Evolutionary conservation across 2,797 vertebrate species (phyloP).

Genomic region (Amblyraja radiata): DNA sequence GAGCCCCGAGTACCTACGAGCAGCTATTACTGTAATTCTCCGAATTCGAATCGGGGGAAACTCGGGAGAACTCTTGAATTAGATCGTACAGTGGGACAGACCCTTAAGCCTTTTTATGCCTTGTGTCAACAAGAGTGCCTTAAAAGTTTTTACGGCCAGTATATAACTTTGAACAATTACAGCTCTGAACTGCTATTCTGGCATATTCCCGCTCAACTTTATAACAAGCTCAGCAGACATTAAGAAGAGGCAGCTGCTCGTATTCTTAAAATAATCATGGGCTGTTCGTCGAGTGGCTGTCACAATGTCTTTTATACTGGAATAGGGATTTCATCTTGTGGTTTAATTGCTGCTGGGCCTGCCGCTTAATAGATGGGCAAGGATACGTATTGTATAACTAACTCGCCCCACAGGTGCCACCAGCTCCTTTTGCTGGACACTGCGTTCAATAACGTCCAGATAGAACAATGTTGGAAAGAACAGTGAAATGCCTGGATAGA

Average conservation of each 20-base stretch:
- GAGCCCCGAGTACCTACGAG: too few relatives aligned
- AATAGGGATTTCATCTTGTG: not conserved
- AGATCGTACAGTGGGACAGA: too few relatives aligned
- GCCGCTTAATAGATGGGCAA: not conserved
- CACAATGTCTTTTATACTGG: not conserved
- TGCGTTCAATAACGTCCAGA: not conserved
- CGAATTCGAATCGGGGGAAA: too few relatives aligned
- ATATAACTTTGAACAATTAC: not conserved
- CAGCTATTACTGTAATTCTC: too few relatives aligned
- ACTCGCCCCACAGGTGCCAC: not conserved
- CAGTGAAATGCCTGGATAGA: too few relatives aligned
- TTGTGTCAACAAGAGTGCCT: not conserved
- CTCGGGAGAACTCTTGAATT: too few relatives aligned
- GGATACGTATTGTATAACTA: not conserved
- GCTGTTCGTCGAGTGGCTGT: not conserved
- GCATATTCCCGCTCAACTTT: not conserved
- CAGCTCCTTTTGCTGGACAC: not conserved
- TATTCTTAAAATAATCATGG: conserved; percentile 16
- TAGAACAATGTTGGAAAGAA: too few relatives aligned
- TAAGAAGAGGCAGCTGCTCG: not conserved
- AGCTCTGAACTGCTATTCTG: not conserved
- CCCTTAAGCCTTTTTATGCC: too few relatives aligned
- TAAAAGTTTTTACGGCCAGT: not conserved
- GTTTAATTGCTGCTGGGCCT: not conserved
- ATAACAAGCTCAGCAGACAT: not conserved